Evolutionary conservation across 2,797 vertebrate species (phyloP).

Genomic region (Bufotes viridis): DNA sequence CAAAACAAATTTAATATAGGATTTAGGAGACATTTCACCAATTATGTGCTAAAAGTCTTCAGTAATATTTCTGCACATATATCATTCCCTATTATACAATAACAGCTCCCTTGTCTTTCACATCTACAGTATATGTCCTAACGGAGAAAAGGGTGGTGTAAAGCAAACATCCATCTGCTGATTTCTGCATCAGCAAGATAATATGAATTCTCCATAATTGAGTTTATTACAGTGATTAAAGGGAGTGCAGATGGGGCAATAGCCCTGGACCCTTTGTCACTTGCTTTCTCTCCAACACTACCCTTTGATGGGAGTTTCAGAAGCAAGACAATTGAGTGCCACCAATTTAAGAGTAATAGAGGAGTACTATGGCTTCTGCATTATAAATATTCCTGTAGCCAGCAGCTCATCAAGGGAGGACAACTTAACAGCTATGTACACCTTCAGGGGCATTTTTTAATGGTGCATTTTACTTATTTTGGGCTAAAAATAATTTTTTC

Average conservation of each 20-base stretch:
- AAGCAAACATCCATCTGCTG: background rate
- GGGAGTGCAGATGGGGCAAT: background rate
- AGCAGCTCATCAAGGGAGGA: background rate
- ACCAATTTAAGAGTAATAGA: background rate
- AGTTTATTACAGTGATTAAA: background rate
- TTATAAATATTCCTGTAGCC: background rate
- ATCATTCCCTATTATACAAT: too few relatives aligned
- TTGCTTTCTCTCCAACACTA: background rate
- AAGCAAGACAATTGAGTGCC: too few relatives aligned
- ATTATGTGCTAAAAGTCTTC: background rate
- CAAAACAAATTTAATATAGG: background rate
- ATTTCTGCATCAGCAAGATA: background rate
- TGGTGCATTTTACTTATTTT: too few relatives aligned
- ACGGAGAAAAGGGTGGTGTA: too few relatives aligned
- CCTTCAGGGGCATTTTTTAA: too few relatives aligned
- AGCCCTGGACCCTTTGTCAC: background rate
- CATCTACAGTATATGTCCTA: too few relatives aligned
- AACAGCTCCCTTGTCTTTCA: too few relatives aligned
- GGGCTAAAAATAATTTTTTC: too few relatives aligned
- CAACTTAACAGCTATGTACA: background rate
- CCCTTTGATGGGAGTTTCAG: background rate
- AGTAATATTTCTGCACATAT: too few relatives aligned
- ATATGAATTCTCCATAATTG: too few relatives aligned
- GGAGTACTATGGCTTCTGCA: background rate
- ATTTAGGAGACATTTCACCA: constrained; percentile 2